phyloP scores from a whole-genome alignment of 2,113 vertebrate species.

The Vulpes vulpes region DNA sequence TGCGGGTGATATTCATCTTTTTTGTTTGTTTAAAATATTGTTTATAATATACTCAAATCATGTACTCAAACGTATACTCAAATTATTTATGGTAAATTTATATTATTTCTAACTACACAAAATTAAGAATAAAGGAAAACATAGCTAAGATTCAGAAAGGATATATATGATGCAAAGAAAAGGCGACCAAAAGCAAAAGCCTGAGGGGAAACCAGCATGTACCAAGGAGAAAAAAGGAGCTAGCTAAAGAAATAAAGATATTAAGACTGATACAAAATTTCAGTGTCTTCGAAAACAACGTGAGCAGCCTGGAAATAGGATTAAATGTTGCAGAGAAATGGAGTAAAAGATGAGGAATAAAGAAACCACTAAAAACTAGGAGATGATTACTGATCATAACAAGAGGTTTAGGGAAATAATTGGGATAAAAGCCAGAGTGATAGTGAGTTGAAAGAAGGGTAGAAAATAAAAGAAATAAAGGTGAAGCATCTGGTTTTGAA shows the following conservation, averaged over 20 bases:
- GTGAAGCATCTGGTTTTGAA: constrained; percentile 1
- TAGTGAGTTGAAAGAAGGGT: background rate
- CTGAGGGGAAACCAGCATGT: background rate
- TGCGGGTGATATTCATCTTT: background rate
- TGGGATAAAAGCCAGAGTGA: background rate
- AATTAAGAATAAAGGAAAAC: constrained; percentile 16
- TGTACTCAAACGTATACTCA: background rate
- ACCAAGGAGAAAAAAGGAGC: background rate
- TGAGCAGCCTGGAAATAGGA: background rate
- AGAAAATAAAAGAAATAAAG: constrained; percentile 17
- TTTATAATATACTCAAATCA: background rate
- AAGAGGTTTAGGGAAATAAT: background rate
- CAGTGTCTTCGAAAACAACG: background rate
- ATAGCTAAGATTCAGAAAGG: background rate
- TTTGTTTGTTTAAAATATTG: background rate
- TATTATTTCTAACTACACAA: background rate
- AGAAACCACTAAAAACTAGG: background rate
- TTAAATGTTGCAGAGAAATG: background rate
- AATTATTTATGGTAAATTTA: background rate
- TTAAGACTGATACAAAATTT: background rate
- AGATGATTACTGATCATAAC: background rate
- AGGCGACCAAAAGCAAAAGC: background rate
- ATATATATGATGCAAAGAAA: background rate
- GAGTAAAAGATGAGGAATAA: background rate
- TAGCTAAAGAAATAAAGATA: background rate